Base-by-base conservation (phyloP, 2,888 invertebrate species). In the Hydrotaea diabolus region DNA sequence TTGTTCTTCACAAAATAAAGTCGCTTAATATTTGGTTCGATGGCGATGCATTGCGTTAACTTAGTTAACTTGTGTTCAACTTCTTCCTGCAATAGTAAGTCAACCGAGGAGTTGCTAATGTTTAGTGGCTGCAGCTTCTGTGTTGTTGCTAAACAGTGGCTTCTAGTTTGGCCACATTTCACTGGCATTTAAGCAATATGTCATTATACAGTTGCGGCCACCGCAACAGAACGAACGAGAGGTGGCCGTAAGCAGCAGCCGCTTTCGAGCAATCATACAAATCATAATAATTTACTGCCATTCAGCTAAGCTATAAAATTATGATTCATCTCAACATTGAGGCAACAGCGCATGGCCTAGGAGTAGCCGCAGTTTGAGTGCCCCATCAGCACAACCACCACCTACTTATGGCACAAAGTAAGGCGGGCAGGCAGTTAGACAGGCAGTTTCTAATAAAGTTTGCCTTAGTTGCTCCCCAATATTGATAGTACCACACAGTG, bases 251-350 rank as follows among this genome's bases (percentile, higher is more conserved):
- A 43, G 9, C 36, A 36, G 11, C 64, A 17, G 23, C 43, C 19
- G 46, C 69, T 39, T 17, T 43, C 17, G 26, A 49, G 77, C 79
- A 82, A 88, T 89, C 88, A 88, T 89, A 90, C 90, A 90, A 89
- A 91, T 91, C 90, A 90, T 90, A 89, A 90, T 90, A 90, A 90
- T 90, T 91, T 89, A 91, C 90, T 88, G 88, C 87, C 87, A 88
- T 88, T 89, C 89, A 89, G 89, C 89, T 89, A 87, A 76, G 57
- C 81, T 76, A 85, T 85, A 79, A 80, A 81, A 78, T 84, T 84
- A 76, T 80, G 74, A 75, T 81, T 53, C 66, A 79, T 69, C 0
- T 82, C 19, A 76, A 36, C 13, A 21, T 26, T 19, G 21, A 8
- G n/a, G 62, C 36, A 15, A 26, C 62, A 23, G 62, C 36, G n/a